Conservation (phyloP, 2,888 invertebrate species). For the Strigamia transsilvanica region DNA sequence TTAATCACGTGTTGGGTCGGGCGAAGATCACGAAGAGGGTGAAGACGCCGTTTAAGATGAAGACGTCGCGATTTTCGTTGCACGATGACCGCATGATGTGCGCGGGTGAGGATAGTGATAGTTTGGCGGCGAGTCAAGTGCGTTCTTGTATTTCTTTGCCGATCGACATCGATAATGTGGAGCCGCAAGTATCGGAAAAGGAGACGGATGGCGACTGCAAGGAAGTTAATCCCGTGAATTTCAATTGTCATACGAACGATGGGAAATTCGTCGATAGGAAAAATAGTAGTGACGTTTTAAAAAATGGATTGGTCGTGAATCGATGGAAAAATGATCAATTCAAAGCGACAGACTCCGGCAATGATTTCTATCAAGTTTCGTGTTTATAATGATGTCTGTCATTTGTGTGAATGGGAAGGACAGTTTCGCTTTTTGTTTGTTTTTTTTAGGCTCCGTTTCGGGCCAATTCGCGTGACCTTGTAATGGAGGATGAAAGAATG, state of each 20-base stretch:
- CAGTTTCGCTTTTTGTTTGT: background rate
- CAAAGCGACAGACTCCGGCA: slow-evolving; percentile 21
- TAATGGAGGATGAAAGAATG: background rate
- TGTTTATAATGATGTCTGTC: slow-evolving; percentile 41
- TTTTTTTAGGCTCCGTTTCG: background rate
- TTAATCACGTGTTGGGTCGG: background rate
- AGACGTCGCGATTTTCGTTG: slow-evolving; percentile 74
- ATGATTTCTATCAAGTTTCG: slow-evolving; percentile 34
- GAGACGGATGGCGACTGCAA: background rate
- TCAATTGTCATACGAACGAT: background rate
- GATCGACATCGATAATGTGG: slow-evolving; percentile 54
- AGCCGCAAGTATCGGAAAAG: slow-evolving; percentile 7
- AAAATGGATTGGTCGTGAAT: slow-evolving; percentile 11
- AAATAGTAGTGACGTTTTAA: slow-evolving; percentile 5
- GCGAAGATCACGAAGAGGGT: slow-evolving; percentile 55
- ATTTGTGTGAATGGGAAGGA: background rate
- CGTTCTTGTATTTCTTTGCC: slow-evolving; percentile 55
- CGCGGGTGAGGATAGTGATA: background rate
- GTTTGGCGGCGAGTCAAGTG: background rate
- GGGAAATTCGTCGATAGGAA: background rate
- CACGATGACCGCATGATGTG: slow-evolving; percentile 89
- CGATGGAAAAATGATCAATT: slow-evolving; percentile 40
- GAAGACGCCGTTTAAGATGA: slow-evolving; percentile 58
- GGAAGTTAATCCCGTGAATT: background rate
- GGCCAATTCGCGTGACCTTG: background rate